Percentiles rank a stretch among this genome's conserved stretches.
Evolutionary conservation across 2,113 vertebrate genomes (phyloP).

Genomic region (Panthera leo): DNA sequence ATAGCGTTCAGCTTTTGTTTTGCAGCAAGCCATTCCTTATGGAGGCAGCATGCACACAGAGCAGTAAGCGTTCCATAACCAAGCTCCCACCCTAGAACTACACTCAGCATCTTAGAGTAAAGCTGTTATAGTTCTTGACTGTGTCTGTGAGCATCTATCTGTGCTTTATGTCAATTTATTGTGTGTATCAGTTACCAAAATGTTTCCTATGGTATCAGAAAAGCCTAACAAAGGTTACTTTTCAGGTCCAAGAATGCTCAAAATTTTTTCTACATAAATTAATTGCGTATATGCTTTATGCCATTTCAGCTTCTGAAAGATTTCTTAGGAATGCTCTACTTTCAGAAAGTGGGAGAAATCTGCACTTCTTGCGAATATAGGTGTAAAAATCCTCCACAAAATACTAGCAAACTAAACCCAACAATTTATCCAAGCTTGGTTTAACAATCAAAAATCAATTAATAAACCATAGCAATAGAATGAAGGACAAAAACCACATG

Average conservation of each 20-base stretch:
- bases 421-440: neutral
- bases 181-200: neutral
- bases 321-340: neutral
- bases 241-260: neutral
- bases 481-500: neutral
- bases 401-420: neutral
- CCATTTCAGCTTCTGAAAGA: neutral
- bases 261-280: neutral
- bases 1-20: neutral
- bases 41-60: neutral
- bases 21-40: neutral
- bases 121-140: neutral
- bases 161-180: neutral
- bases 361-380: neutral
- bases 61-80: neutral
- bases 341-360: neutral
- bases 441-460: neutral
- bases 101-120: neutral
- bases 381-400: neutral
- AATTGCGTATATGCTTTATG: neutral
- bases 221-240: neutral
- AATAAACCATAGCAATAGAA: neutral
- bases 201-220: neutral
- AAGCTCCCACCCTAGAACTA: neutral
- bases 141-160: neutral